Conservation (phyloP, 2,113 vertebrate genomes). For the Chloebia gouldiae region DNA sequence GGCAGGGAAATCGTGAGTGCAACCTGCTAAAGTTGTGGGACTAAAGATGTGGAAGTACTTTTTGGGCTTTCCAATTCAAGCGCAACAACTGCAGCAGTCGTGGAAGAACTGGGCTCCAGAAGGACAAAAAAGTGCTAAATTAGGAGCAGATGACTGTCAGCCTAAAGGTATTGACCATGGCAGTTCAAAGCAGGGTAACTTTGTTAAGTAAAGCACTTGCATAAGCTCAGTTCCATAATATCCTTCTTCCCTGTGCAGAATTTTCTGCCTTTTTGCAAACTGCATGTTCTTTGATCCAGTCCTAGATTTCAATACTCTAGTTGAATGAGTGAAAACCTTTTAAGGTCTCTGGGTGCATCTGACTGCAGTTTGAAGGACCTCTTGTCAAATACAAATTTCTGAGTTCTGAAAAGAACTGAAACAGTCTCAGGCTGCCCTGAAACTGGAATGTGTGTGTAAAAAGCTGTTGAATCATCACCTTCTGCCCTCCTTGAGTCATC, state of each 20-base stretch:
- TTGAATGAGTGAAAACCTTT: neutral
- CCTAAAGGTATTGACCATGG: neutral
- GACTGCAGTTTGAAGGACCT: neutral
- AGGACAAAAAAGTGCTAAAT: neutral
- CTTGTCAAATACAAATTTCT: neutral
- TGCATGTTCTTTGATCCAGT: neutral
- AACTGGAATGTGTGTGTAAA: neutral
- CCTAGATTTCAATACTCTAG: neutral
- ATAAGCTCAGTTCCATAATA: neutral
- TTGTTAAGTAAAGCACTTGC: neutral
- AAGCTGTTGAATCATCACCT: conserved; percentile 11
- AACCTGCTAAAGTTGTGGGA: neutral
- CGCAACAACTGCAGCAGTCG: neutral
- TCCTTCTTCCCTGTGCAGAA: neutral
- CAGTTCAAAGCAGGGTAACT: neutral
- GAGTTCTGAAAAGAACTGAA: conserved; percentile 3
- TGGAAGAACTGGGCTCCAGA: neutral
- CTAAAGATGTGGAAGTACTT: neutral
- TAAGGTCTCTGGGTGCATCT: neutral
- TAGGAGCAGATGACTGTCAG: neutral
- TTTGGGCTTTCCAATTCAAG: neutral
- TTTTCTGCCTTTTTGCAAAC: neutral
- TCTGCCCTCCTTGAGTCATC: neutral
- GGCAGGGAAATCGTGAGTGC: neutral
- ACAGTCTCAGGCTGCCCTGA: conserved; percentile 4